phyloP scores from a whole-genome alignment of 2,888 invertebrate genomes.

The Chelonus formosanus region DNA sequence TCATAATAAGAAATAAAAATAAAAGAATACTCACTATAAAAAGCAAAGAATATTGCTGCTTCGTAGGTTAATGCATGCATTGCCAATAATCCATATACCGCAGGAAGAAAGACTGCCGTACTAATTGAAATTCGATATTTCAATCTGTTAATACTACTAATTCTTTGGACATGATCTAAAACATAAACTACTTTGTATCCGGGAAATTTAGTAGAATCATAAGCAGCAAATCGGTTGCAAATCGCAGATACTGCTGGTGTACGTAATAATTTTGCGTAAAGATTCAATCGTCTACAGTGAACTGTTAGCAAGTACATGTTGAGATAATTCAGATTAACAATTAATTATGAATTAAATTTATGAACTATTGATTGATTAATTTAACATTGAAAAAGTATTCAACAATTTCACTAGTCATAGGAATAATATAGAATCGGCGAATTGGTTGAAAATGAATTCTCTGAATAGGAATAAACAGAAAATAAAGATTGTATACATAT shows the following conservation, averaged over 20 bases:
- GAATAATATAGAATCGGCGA: no score
- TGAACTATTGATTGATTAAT: no score
- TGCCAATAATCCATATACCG: background rate
- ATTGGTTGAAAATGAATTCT: no score
- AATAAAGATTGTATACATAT: no score
- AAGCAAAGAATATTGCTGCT: background rate
- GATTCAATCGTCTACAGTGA: conserved; percentile 13
- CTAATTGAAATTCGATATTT: conserved; percentile 39
- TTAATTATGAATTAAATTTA: no score
- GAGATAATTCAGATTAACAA: no score
- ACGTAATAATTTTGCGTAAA: conserved; percentile 27
- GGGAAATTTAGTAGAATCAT: conserved; percentile 41
- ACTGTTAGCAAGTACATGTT: conserved; percentile 18
- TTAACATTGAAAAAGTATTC: no score
- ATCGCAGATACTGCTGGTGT: conserved; percentile 20
- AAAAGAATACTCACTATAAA: conserved; percentile 34
- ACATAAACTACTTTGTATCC: conserved; percentile 45
- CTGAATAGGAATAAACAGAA: no score
- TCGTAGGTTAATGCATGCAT: conserved; percentile 7
- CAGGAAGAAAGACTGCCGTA: conserved; percentile 15
- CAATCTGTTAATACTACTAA: conserved; percentile 33
- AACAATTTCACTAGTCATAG: no score
- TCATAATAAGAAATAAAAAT: background rate
- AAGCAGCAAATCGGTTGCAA: conserved; percentile 20
- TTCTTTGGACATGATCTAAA: conserved; percentile 35